These are phyloP conservation scores for Pandemis cinnamomeana DNA, from an alignment of 2,888 invertebrate species.

Conservation along the genomic window DNA sequence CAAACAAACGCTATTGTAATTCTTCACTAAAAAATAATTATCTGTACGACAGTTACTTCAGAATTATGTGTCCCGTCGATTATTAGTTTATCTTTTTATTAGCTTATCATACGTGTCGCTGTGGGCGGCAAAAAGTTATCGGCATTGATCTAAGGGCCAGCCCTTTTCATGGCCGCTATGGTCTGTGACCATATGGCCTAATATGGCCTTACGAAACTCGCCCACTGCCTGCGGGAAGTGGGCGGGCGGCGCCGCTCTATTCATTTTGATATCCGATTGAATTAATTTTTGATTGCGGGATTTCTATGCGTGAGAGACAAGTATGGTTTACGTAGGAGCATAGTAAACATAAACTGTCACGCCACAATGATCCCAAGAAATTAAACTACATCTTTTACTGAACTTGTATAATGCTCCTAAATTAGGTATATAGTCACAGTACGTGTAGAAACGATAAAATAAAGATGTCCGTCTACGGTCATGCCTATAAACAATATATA, in stretches of 20 bases:
- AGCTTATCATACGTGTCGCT: constrained; percentile 17
- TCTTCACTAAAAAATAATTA: not conserved
- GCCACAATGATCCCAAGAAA: no score
- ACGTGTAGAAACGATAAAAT: no score
- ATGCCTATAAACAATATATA: no score
- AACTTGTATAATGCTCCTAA: no score
- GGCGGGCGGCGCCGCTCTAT: constrained; percentile 47
- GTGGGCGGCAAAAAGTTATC: constrained; percentile 29
- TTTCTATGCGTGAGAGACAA: not conserved
- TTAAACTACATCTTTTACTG: no score
- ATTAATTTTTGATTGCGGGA: not conserved
- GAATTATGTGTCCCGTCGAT: not conserved
- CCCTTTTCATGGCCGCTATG: constrained; percentile 22
- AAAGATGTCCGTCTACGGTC: no score
- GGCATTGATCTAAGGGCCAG: constrained; percentile 32
- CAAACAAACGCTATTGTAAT: not conserved
- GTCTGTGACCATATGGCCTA: constrained; percentile 51
- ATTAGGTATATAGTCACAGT: no score
- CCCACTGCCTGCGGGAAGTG: constrained; percentile 45
- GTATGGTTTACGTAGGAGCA: not conserved
- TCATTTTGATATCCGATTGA: not conserved
- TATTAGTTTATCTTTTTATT: constrained; percentile 12
- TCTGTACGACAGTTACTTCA: not conserved
- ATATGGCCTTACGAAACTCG: constrained; percentile 55
- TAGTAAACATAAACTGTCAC: no score